Percentiles rank a stretch among this genome's conserved stretches.
Evolutionary conservation across 2,888 invertebrate genomes (phyloP).

Genomic region (Endomychus coccineus): DNA sequence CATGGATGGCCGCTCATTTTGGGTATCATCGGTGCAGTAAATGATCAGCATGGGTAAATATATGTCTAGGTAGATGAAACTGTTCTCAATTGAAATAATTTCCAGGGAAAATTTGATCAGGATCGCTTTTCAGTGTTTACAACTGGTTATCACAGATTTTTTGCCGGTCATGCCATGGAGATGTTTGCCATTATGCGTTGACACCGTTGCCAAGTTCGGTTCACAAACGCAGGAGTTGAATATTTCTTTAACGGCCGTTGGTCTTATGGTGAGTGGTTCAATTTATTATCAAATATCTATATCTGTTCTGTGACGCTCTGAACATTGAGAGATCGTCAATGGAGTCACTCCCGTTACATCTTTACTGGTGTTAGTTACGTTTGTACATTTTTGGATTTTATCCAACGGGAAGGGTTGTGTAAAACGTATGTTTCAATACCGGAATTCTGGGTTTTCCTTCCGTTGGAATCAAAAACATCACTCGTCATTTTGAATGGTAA

Average conservation of each 20-base stretch:
- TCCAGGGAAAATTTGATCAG: constrained; percentile 81
- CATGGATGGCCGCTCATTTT: constrained; percentile 94
- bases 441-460: no score
- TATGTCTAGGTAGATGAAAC: constrained; percentile 1
- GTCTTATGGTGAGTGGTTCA: constrained; percentile 76
- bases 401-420: no score
- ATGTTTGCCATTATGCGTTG: constrained; percentile 83
- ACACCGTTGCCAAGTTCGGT: constrained; percentile 92
- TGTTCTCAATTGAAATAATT: constrained; percentile 19
- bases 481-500: no score
- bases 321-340: no score
- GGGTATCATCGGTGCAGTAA: constrained; percentile 91
- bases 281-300: no score
- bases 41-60: constrained; percentile 78
- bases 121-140: constrained; percentile 92
- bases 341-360: no score
- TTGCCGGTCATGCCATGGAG: constrained; percentile 86
- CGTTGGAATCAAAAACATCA: no score
- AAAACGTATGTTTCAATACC: no score
- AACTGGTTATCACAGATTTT: constrained; percentile 91
- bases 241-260: constrained; percentile 94
- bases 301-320: no score
- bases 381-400: no score
- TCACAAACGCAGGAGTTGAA: constrained; percentile 94
- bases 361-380: no score